phyloP scores from a whole-genome alignment of 1,140 invertebrate species.

The silkworm (Bombyx mori) region DNA sequence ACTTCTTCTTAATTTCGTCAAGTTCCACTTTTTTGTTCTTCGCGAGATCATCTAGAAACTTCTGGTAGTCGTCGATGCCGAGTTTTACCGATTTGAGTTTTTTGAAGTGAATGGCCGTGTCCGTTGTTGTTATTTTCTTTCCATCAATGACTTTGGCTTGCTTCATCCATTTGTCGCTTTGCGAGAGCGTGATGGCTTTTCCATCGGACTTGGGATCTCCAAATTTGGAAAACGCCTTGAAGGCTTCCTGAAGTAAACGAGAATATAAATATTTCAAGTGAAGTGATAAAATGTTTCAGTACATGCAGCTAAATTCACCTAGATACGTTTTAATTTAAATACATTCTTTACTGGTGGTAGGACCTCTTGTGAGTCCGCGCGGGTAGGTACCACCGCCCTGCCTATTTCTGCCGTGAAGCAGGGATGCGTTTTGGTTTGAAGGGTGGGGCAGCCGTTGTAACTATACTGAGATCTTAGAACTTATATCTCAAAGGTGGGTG shows the following conservation, averaged over 20 bases:
- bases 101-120: slow-evolving; percentile 91
- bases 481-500: too few relatives aligned
- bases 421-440: too few relatives aligned
- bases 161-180: slow-evolving; percentile 96
- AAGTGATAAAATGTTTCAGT: not conserved
- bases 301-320: too few relatives aligned
- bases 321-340: too few relatives aligned
- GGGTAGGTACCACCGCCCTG: too few relatives aligned
- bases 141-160: slow-evolving; percentile 91
- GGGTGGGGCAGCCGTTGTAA: too few relatives aligned
- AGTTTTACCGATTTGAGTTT: slow-evolving; percentile 87
- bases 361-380: too few relatives aligned
- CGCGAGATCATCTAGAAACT: slow-evolving; percentile 85
- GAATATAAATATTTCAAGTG: not conserved
- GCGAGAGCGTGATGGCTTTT: slow-evolving; percentile 87
- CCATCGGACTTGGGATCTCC: slow-evolving; percentile 90
- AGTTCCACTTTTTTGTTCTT: slow-evolving; percentile 85
- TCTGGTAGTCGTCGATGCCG: slow-evolving; percentile 81
- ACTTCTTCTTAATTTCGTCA: slow-evolving; percentile 82
- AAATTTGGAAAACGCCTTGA: slow-evolving; percentile 86
- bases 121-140: slow-evolving; percentile 90
- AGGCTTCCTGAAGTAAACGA: slow-evolving; percentile 61
- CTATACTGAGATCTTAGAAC: too few relatives aligned
- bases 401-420: too few relatives aligned
- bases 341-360: too few relatives aligned